Base-by-base conservation (phyloP, 1,140 invertebrate species). In the Hypsibius dujardini region DNA sequence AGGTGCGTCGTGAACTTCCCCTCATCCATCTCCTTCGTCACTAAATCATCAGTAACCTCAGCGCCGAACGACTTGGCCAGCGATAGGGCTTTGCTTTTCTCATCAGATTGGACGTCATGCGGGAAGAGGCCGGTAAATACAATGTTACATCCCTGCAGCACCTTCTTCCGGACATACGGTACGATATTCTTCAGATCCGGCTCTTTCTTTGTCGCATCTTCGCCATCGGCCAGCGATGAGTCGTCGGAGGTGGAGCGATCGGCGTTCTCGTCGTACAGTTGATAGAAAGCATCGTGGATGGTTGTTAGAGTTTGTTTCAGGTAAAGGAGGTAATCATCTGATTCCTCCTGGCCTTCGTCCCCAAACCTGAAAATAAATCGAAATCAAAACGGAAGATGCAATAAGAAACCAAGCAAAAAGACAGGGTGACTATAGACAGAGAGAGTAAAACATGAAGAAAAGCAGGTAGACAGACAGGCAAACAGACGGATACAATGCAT, bases 91-190 rank as follows among this genome's bases (percentile, higher is more conserved):
- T 87, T 85, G 71, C 87, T 90, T 73, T 88, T 86, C 76, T 92
- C 86, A 42, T 7, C 7, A 72, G 92, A 79, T 72, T 86, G 85
- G 76, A 88, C 86, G 79, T 93, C 89, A 15, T 87, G 91, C 1
- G 93, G 92, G 73, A 97, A 87, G 59, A 97, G 81, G 2, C 93
- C 92, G 79, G 90, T 95, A 78, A 97, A 96, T 15, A 91, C 89
- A 74, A 97, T 82, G 77, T 85, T 86, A 15, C 84, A 83, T 47
- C 87, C 89, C 75, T 87, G 84, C 46, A 97, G 80, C 46, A 95
- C 88, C 79, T 88, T 86, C 70, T 85, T 84, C 72, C 88, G 85
- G 0, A 95, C 87, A 78, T 86, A 85, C 12, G 92, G 92, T 72
- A 97, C 89, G 42, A 96, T 86, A 70, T 85, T 83, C 79, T 93